These are phyloP conservation scores for Sparidentex hasta DNA, from an alignment of 2,797 vertebrate genomes.

Conservation along the genomic window DNA sequence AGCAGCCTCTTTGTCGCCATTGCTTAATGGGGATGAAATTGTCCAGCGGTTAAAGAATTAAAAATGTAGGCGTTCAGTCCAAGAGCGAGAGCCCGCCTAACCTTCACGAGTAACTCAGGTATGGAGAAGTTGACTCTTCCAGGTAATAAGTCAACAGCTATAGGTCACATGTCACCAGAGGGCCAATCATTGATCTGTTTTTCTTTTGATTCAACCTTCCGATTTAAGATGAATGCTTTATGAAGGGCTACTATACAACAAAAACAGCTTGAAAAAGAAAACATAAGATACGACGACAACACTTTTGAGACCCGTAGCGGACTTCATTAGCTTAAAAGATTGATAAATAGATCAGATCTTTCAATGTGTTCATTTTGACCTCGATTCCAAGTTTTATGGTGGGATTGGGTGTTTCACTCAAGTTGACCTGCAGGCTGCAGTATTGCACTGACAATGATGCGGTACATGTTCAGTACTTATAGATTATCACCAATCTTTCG, in stretches of 20 bases:
- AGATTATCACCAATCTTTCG: neutral
- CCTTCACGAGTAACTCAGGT: constrained; percentile 65
- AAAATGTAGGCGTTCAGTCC: constrained; percentile 9
- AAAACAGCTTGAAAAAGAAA: neutral
- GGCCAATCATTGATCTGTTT: constrained; percentile 66
- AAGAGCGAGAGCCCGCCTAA: constrained; percentile 45
- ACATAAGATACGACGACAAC: neutral
- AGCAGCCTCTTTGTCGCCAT: constrained; percentile 35
- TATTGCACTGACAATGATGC: constrained; percentile 42
- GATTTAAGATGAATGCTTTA: neutral
- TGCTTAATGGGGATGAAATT: constrained; percentile 13
- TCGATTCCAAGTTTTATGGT: neutral
- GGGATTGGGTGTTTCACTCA: constrained; percentile 35
- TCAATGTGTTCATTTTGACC: neutral
- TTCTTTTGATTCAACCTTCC: constrained; percentile 1
- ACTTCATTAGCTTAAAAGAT: neutral
- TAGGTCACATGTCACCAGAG: constrained; percentile 71
- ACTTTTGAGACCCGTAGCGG: too few species aligned
- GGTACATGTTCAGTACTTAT: neutral
- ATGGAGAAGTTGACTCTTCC: constrained; percentile 52
- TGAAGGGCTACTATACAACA: neutral
- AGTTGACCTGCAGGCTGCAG: constrained; percentile 73
- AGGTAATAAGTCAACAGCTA: constrained; percentile 69
- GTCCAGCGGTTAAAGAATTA: neutral
- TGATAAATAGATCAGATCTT: neutral